phyloP scores from a whole-genome alignment of 2,113 vertebrate genomes.

The Drymodes brunneopygia region DNA sequence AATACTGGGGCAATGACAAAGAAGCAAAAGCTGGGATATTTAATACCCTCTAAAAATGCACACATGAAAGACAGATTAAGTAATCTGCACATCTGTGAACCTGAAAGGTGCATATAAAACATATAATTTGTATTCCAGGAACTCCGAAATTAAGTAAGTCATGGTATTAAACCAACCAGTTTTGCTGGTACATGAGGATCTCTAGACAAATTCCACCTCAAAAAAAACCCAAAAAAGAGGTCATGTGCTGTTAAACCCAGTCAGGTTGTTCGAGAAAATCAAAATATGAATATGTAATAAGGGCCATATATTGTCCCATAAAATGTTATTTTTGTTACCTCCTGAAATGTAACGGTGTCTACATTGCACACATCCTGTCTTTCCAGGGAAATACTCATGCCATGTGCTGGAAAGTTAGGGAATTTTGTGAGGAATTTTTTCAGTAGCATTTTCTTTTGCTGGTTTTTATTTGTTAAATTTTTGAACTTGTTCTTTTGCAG shows the following conservation, averaged over 20 bases:
- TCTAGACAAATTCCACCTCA: neutral
- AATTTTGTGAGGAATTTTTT: slow-evolving; percentile 79
- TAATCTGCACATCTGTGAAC: accelerated
- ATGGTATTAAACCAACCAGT: neutral
- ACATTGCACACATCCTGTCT: neutral
- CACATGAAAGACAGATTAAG: neutral
- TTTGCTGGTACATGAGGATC: neutral
- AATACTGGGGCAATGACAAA: neutral
- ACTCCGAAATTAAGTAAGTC: slow-evolving; percentile 67
- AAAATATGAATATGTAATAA: neutral
- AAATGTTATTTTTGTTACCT: neutral
- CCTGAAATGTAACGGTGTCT: neutral
- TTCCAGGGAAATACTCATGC: slow-evolving; percentile 81
- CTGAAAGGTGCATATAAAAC: neutral
- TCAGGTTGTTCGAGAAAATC: neutral
- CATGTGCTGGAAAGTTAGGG: slow-evolving; percentile 75
- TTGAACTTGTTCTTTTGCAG: neutral
- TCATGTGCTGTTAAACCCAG: neutral
- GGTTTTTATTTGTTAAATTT: slow-evolving; percentile 73
- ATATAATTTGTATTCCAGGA: slow-evolving; percentile 50
- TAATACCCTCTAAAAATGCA: neutral
- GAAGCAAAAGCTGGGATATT: neutral
- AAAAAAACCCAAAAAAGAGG: neutral
- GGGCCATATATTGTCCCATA: neutral
- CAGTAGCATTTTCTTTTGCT: slow-evolving; percentile 78